Evolutionary conservation across 2,797 vertebrate species (phyloP), one percentile per base, ranked within the genome.

Genomic region (Podarcis lilfordi): DNA sequence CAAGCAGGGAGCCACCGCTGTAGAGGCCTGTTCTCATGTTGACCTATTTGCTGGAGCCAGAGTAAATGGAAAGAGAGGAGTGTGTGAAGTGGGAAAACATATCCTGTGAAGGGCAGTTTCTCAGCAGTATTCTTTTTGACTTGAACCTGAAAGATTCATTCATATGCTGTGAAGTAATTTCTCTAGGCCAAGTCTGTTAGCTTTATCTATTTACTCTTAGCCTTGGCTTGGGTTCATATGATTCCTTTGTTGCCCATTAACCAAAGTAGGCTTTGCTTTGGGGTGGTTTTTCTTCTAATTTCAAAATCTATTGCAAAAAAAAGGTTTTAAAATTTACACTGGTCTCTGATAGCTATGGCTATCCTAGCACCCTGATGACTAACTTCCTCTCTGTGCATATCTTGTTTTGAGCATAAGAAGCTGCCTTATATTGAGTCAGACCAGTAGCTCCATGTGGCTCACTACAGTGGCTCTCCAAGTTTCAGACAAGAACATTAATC

Each of bases 31-130:
- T 3, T 55, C 50, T 55, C 50, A 55, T 15, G 3, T 15, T 55
- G 50, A 55, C 50, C 50, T 55, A 15, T 55, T 55, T 87, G 89
- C 72, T 93, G 89, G 88, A 90, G 90, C n/a, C n/a, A 72, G 35
- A 32, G 7, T 19, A 72, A 15, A 32, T 35, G 13, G 71, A 72
- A n/a, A 32, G 6, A 15, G 29, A 35, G 32, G 71, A 72, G 5
- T 81, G 84, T 72, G 74, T 61, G 29, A 74, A 81, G 71, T 71
- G 64, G 50, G 29, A 25, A 15, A 66, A 15, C 23, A 45, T 13
- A 64, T 66, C 19, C 37, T 55, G 8, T 64, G 32, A 15, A 75
- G 19, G 6, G 6, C 8, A n/a, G 37, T 8, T 68, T 77, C 84
- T 76, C 84, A 43, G 29, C 37, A 61, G 32, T 43, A 13, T n/a